phyloP scores from a whole-genome alignment of 2,797 vertebrate species.

The Thamnophis elegans region DNA sequence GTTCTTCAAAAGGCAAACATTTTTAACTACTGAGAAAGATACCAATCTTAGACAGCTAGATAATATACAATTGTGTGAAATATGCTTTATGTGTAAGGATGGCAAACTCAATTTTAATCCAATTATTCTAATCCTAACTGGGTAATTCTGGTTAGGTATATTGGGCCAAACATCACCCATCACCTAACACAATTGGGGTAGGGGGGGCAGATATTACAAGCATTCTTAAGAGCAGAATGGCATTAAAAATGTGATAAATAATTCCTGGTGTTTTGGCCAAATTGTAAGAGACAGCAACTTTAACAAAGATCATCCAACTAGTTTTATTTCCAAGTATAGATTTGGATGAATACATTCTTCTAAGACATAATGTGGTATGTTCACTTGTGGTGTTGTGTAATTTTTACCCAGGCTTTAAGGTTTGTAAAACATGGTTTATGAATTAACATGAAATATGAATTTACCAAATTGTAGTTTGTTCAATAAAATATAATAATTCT shows the following conservation, averaged over 20 bases:
- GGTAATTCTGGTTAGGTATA: not conserved
- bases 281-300: not conserved
- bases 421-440: not conserved
- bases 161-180: not conserved
- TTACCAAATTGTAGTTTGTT: not conserved
- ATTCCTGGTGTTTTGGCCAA: not conserved
- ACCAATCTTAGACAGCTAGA: not conserved
- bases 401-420: not conserved
- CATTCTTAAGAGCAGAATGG: not conserved
- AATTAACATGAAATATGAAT: not conserved
- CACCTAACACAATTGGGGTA: not conserved
- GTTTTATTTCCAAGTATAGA: not conserved
- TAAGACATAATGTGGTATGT: not conserved
- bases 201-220: no score
- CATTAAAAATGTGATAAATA: not conserved
- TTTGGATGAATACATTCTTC: not conserved
- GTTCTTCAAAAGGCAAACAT: not conserved
- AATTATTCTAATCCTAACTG: not conserved
- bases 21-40: not conserved
- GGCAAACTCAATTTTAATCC: not conserved
- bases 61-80: not conserved
- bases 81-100: not conserved
- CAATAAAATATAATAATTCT: not conserved
- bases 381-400: not conserved
- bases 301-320: not conserved